Percentiles rank a stretch among this genome's conserved stretches.
These are phyloP conservation scores for Chamaetylas fuelleborni DNA, from an alignment of 2,113 vertebrate species.

Conservation along the genomic window DNA sequence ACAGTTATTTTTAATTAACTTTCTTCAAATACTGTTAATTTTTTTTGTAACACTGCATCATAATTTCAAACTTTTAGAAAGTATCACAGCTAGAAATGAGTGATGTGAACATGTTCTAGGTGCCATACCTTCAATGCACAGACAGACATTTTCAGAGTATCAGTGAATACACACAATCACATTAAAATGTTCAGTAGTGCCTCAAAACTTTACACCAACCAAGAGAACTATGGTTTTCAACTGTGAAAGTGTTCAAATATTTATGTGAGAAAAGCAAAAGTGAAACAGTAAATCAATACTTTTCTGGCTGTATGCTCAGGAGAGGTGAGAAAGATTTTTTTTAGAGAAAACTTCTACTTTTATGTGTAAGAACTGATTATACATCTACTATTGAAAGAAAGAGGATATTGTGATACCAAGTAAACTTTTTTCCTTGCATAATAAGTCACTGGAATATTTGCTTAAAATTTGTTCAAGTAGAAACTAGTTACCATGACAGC, in stretches of 20 bases:
- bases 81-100: background rate
- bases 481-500: background rate
- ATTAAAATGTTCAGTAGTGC: background rate
- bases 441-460: background rate
- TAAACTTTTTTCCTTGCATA: background rate
- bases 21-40: background rate
- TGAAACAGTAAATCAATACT: background rate
- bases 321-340: background rate
- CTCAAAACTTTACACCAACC: background rate
- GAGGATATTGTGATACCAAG: background rate
- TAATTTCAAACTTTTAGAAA: background rate
- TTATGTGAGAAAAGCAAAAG: background rate
- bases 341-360: background rate
- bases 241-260: background rate
- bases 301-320: background rate
- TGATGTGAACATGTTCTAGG: background rate
- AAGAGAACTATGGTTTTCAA: background rate
- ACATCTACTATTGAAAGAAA: background rate
- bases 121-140: background rate
- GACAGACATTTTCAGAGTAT: background rate
- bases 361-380: background rate
- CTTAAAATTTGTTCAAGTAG: background rate
- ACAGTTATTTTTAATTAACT: background rate
- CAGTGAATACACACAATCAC: background rate
- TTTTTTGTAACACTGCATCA: background rate